Conservation (phyloP, 2,797 vertebrate genomes). For the Dicrostonyx torquatus region DNA sequence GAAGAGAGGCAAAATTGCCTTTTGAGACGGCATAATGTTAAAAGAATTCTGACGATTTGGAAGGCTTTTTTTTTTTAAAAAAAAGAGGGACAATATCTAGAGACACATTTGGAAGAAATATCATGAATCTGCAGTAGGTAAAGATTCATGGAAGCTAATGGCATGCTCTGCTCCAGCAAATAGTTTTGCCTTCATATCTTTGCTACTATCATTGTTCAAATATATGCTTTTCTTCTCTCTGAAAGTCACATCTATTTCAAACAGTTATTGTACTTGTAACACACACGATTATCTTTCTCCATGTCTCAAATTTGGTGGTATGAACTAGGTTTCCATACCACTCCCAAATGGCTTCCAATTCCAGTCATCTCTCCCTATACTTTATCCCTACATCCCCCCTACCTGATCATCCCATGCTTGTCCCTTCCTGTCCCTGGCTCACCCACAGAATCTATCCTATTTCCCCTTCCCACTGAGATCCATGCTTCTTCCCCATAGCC, state of each 20-base stretch:
- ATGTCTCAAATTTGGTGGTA: slow-evolving; percentile 26
- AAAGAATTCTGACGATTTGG: slow-evolving; percentile 34
- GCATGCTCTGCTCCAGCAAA: not conserved
- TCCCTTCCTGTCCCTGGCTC: not conserved
- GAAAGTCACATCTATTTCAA: slow-evolving; percentile 36
- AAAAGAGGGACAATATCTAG: slow-evolving; percentile 10
- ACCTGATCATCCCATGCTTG: not conserved
- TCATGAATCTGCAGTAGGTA: not conserved
- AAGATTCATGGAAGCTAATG: not conserved
- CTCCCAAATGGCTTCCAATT: not conserved
- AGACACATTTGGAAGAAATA: slow-evolving; percentile 38
- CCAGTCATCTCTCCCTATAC: not conserved
- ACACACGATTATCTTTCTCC: not conserved
- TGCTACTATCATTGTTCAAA: slow-evolving; percentile 25
- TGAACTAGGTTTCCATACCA: not conserved
- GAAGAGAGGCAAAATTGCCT: not conserved
- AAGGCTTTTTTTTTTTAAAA: not conserved
- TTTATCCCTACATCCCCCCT: not conserved
- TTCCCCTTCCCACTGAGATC: not conserved
- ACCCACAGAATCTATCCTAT: not conserved
- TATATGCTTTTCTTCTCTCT: slow-evolving; percentile 31
- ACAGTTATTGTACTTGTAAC: slow-evolving; percentile 32
- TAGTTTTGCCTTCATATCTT: slow-evolving; percentile 47
- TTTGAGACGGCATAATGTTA: not conserved
- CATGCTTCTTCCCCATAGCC: not conserved